These are phyloP conservation scores for Neuroterus valhalla DNA, from an alignment of 1,140 invertebrate species.

Conservation along the genomic window DNA sequence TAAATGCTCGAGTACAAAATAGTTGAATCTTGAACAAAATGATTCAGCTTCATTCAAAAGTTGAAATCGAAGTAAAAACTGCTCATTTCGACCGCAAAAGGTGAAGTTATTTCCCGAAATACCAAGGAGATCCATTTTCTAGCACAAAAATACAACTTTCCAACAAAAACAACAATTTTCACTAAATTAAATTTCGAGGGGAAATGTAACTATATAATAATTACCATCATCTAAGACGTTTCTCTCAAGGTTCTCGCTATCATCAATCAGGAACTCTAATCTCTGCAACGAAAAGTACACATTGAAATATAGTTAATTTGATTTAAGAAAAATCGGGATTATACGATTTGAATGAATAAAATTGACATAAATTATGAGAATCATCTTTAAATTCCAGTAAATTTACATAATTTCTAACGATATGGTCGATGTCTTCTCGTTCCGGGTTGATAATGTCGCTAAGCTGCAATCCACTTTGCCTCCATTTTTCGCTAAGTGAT, in stretches of 20 bases:
- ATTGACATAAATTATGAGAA: too few relatives aligned
- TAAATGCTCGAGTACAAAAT: too few relatives aligned
- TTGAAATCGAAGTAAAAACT: too few relatives aligned
- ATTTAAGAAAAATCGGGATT: neutral
- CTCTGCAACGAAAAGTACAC: constrained; percentile 64
- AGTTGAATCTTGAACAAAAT: too few relatives aligned
- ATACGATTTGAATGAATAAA: constrained; percentile 6
- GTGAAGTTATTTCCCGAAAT: too few relatives aligned
- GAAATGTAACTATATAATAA: too few relatives aligned
- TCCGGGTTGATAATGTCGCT: constrained; percentile 76
- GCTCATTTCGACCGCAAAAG: too few relatives aligned
- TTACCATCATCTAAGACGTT: constrained; percentile 56
- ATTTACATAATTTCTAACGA: constrained; percentile 81
- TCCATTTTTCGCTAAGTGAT: constrained; percentile 77
- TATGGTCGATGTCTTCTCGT: constrained; percentile 74
- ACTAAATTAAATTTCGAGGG: too few relatives aligned
- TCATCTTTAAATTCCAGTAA: neutral
- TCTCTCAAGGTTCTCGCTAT: constrained; percentile 62
- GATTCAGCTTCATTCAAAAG: too few relatives aligned
- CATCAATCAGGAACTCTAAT: constrained; percentile 77
- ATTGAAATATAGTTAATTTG: constrained; percentile 22
- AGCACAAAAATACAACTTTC: too few relatives aligned
- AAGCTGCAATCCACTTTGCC: constrained; percentile 76
- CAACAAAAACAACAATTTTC: too few relatives aligned
- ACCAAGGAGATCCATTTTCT: too few relatives aligned